Conservation (phyloP, 2,888 invertebrate species). For the Leptinotarsa haldemani region DNA sequence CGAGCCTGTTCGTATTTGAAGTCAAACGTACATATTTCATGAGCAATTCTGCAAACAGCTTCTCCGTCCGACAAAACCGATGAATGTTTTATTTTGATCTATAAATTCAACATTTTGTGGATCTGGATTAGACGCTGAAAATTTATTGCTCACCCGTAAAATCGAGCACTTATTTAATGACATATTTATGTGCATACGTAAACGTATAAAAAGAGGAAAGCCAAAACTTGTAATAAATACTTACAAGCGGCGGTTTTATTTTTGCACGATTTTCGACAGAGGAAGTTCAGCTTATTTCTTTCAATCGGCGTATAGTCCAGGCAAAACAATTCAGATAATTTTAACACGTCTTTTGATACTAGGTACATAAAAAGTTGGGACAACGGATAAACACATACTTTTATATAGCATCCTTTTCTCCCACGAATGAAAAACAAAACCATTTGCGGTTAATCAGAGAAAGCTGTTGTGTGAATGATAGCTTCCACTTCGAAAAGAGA, state of each 20-base stretch:
- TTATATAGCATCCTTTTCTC: too few relatives aligned
- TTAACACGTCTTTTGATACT: too few relatives aligned
- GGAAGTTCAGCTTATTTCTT: neutral
- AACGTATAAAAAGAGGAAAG: slow-evolving; percentile 34
- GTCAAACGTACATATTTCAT: neutral
- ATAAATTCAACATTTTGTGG: slow-evolving; percentile 14
- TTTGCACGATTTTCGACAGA: slow-evolving; percentile 22
- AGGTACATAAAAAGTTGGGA: too few relatives aligned
- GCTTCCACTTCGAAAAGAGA: too few relatives aligned
- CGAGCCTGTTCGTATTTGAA: neutral
- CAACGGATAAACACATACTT: too few relatives aligned
- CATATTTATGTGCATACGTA: slow-evolving; percentile 34
- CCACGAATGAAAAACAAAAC: too few relatives aligned
- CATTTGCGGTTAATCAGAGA: too few relatives aligned
- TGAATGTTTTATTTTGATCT: slow-evolving; percentile 12
- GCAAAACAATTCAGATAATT: neutral
- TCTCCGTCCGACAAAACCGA: neutral
- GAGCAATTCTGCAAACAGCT: neutral
- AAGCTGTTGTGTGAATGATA: too few relatives aligned
- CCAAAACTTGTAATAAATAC: slow-evolving; percentile 35
- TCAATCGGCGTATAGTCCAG: neutral
- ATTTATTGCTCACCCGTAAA: slow-evolving; percentile 25
- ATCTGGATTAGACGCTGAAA: slow-evolving; percentile 12
- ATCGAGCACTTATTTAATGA: slow-evolving; percentile 39
- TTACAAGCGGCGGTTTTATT: slow-evolving; percentile 25